A percentile compares a stretch with the other conserved stretches of the same genome.
Conservation (phyloP, 2,113 vertebrate genomes). For the Scopus umbretta region DNA sequence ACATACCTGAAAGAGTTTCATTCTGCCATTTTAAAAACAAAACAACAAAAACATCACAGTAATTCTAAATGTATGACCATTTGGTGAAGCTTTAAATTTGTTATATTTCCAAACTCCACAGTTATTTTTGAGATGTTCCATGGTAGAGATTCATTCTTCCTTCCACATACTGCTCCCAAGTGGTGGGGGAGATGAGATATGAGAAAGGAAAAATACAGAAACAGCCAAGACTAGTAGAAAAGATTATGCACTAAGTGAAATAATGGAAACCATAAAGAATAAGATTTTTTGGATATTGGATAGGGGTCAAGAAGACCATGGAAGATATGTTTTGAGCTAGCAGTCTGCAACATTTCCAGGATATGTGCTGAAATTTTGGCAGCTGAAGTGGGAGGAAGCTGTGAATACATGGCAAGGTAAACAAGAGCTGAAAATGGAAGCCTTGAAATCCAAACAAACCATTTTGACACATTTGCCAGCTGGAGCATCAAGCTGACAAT, state of each 20-base stretch:
- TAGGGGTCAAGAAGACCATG: neutral
- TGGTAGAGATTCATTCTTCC: neutral
- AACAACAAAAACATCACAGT: too few relatives aligned
- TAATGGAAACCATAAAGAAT: neutral
- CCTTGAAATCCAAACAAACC: neutral
- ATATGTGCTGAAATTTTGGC: neutral
- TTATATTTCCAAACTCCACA: neutral
- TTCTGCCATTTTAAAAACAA: neutral
- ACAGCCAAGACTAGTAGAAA: neutral
- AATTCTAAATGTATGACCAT: neutral
- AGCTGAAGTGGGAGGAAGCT: neutral
- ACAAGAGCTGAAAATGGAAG: constrained; percentile 17
- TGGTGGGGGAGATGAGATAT: neutral
- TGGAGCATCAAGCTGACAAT: constrained; percentile 10
- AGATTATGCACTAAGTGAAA: neutral
- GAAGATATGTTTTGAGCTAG: neutral
- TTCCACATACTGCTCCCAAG: neutral
- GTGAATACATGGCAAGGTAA: neutral
- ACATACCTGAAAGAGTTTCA: neutral
- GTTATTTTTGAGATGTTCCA: neutral
- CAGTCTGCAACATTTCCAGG: neutral
- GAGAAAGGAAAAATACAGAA: neutral
- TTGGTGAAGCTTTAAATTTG: neutral
- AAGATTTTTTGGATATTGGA: neutral
- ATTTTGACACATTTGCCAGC: neutral